Base-by-base conservation (phyloP, 2,113 vertebrate species). In the Tragelaphus scriptus region DNA sequence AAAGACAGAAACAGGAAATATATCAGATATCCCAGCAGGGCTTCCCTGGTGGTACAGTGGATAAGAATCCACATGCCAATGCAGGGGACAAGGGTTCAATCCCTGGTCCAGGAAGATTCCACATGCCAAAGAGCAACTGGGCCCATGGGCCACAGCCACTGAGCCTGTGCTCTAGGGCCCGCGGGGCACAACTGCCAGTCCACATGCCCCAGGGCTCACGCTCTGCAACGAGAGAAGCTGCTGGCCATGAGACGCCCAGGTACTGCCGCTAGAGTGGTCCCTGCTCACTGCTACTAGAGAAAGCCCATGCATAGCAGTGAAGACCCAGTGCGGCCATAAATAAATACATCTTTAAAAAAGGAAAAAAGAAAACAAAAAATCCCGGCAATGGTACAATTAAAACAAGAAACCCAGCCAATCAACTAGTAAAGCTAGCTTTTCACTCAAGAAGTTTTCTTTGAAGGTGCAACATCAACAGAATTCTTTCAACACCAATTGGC, bases 391-490 rank as follows among this genome's bases (percentile, higher is more conserved):
- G 81, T 53, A 88, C 13, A 94, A 82, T 86, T 91, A 4, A 56
- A 19, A 71, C 11, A 86, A 71, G 53, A 89, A 89, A 95, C 6
- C 65, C 65, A 88, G 25, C 49, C 85, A 63, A 56, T 94, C 44
- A 63, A 84, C 36, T 84, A 88, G 16, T 14, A 84, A 95, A 30
- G 82, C 59, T 56, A 44, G 44, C 28, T 28, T 80, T 87, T 71
- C 40, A 86, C 71, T 71, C n/a, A 88, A 87, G 40, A 87, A 94
- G n/a, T 91, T 25, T 44, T 88, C 84, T 75, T 87, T 53, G 53
- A 71, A 87, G 44, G 28, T 55, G n/a, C 53, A 91, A 49, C 17
- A 91, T 59, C 44, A 82, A 77, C 55, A 56, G 51, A 85, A 59
- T 30, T 55, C n/a, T 87, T 79, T 44, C 11, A 53, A 77, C 14